phyloP scores from a whole-genome alignment of 2,888 invertebrate species.

The Podabrus alpinus region DNA sequence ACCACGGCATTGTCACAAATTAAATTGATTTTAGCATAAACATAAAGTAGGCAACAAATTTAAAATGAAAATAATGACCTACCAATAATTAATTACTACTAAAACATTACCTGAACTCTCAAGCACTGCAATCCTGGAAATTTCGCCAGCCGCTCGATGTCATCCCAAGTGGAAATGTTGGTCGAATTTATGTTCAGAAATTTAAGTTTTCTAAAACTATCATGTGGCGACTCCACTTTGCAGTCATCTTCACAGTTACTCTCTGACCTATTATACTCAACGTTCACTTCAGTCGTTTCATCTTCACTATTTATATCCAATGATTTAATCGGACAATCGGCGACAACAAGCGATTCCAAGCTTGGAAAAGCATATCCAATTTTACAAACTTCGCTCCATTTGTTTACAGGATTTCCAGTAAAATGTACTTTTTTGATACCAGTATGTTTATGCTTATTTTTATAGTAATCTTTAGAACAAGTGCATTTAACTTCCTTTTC shows the following conservation, averaged over 20 bases:
- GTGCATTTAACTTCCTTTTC: constrained; percentile 34
- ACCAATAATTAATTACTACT: too few relatives aligned
- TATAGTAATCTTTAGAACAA: constrained; percentile 42
- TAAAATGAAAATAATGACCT: too few relatives aligned
- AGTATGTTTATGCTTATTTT: constrained; percentile 58
- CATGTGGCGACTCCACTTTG: constrained; percentile 63
- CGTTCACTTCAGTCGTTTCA: constrained; percentile 32
- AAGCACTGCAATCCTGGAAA: constrained; percentile 85
- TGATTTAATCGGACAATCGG: constrained; percentile 78
- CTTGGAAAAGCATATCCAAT: constrained; percentile 85
- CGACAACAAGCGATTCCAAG: constrained; percentile 82
- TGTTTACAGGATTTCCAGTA: constrained; percentile 83
- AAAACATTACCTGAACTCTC: constrained; percentile 69
- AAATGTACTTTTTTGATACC: constrained; percentile 82
- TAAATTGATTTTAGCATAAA: too few relatives aligned
- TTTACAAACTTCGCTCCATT: constrained; percentile 83
- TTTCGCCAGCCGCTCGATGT: constrained; percentile 82
- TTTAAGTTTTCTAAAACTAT: constrained; percentile 69
- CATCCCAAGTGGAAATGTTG: constrained; percentile 82
- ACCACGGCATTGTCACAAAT: too few relatives aligned
- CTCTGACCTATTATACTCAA: constrained; percentile 58
- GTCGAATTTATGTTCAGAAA: constrained; percentile 87
- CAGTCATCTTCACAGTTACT: constrained; percentile 62
- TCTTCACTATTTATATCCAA: constrained; percentile 47
- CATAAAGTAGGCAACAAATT: too few relatives aligned